Evolutionary conservation across 2,888 invertebrate genomes (phyloP).

Genomic region (Penaeus monodon): DNA sequence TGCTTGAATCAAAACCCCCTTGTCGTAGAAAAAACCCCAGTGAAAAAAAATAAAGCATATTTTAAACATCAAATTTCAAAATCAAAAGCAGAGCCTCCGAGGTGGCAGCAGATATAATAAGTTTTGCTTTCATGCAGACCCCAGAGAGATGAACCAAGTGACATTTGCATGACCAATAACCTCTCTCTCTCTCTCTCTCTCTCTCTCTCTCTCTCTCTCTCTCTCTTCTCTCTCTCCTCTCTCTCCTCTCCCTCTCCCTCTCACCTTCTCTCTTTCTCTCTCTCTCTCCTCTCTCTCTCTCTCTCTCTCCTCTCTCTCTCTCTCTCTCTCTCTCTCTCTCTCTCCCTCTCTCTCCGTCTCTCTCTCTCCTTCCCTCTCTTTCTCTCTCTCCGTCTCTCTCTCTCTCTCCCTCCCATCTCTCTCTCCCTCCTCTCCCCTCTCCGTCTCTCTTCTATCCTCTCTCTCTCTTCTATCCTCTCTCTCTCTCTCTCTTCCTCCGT

Average conservation of each 20-base stretch:
- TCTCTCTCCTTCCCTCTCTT: neutral
- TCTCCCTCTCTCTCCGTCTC: neutral
- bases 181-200: no score
- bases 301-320: neutral
- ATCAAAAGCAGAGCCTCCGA: no score
- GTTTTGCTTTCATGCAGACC: no score
- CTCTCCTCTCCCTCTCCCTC: neutral
- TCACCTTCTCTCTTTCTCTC: neutral
- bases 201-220: neutral
- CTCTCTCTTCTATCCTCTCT: no score
- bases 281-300: neutral
- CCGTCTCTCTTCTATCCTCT: no score
- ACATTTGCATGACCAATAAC: no score
- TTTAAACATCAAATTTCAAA: no score
- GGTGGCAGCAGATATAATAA: no score
- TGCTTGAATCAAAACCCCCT: no score
- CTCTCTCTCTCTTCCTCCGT: neutral
- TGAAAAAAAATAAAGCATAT: no score
- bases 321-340: conserved; percentile 1
- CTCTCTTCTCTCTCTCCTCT: neutral
- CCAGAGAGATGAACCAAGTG: no score
- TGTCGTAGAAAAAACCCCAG: no score
- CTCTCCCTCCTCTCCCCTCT: neutral
- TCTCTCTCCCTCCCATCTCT: neutral
- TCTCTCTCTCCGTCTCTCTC: neutral